Evolutionary conservation across 2,113 vertebrate species (phyloP).

Genomic region (Chaenocephalus aceratus): DNA sequence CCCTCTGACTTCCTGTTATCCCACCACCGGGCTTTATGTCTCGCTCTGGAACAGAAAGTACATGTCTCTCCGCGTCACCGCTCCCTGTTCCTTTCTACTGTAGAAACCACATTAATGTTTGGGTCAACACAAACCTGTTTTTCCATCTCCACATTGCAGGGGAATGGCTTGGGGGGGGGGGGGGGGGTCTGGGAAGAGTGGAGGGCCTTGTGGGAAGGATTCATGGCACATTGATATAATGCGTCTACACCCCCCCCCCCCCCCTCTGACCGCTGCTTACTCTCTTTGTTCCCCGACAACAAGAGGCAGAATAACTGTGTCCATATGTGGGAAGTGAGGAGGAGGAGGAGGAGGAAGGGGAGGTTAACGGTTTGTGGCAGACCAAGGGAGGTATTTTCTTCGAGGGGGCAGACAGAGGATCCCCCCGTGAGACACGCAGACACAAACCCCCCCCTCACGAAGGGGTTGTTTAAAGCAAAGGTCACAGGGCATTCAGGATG

Average conservation of each 20-base stretch:
- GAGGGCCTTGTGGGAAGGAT: slow-evolving; percentile 52
- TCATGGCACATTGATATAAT: slow-evolving; percentile 62
- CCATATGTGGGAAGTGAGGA: slow-evolving; percentile 72
- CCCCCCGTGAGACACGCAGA: slow-evolving; percentile 36
- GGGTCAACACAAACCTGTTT: slow-evolving; percentile 63
- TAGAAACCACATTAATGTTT: slow-evolving; percentile 72
- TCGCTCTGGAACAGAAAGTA: slow-evolving; percentile 17
- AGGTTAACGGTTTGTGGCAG: slow-evolving; percentile 75
- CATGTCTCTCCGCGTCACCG: slow-evolving; percentile 13
- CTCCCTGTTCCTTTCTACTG: slow-evolving; percentile 51
- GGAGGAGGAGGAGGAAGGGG: background rate
- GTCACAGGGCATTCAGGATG: slow-evolving; percentile 48
- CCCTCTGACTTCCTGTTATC: slow-evolving; percentile 78
- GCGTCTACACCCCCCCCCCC: slow-evolving; percentile 36
- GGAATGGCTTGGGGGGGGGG: background rate
- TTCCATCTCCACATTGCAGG: slow-evolving; percentile 39
- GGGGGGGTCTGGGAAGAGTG: slow-evolving; percentile 11
- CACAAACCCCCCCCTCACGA: background rate
- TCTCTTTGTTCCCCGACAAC: slow-evolving; percentile 73
- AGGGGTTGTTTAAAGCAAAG: slow-evolving; percentile 10
- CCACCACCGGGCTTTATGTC: slow-evolving; percentile 61
- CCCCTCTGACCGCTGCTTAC: slow-evolving; percentile 50
- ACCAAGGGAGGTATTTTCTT: slow-evolving; percentile 58
- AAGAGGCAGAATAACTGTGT: slow-evolving; percentile 72
- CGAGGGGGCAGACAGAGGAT: slow-evolving; percentile 55